Base-by-base conservation (phyloP, 2,888 invertebrate genomes). In the Nemurella pictetii region DNA sequence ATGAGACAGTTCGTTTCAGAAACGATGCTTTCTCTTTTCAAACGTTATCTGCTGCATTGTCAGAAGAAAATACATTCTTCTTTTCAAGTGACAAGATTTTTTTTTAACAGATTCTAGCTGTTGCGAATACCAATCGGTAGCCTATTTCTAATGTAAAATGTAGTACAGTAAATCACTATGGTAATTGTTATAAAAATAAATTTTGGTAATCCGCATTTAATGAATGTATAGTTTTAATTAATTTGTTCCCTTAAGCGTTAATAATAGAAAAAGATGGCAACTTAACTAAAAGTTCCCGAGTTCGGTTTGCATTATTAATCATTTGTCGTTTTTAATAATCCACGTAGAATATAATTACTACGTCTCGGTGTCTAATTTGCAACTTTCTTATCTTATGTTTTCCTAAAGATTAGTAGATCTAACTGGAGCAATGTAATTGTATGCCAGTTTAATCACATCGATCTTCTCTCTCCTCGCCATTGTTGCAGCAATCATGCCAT, bases 401-500 rank as follows among this genome's bases (percentile, higher is more conserved):
- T 82, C 82, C 82, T 15, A 55, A 1, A 36, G 72, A 72, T 55
- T 36, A 36, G 82, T 82, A 82, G 55, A 82, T 15, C 55, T 80
- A 30, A 35, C 80, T 80, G 80, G 32, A 32, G 80, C 82, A 82
- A 29, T 82, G 82, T 82, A 82, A 82, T 82, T 82, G 82, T 82
- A 82, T 72, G 82, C 82, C 55, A 27, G 82, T 82, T 82, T 82
- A 82, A 82, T 82, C 82, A 82, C 55, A 72, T 28, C 55, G 26
- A n/a, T n/a, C 78, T 29, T 81, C 81, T 81, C 81, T 36, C 81
- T 81, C 81, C 28, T 4, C 36, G n/a, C 26, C 36, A 35, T 55
- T 81, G 36, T 81, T 27, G 35, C 26, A 26, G 20, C 83, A 36
- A 27, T 29, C 26, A 26, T 77, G 85, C 84, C 84, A 80, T 84